Evolutionary conservation across 1,140 invertebrate genomes (phyloP).

Genomic region (Zaprionus davidi): DNA sequence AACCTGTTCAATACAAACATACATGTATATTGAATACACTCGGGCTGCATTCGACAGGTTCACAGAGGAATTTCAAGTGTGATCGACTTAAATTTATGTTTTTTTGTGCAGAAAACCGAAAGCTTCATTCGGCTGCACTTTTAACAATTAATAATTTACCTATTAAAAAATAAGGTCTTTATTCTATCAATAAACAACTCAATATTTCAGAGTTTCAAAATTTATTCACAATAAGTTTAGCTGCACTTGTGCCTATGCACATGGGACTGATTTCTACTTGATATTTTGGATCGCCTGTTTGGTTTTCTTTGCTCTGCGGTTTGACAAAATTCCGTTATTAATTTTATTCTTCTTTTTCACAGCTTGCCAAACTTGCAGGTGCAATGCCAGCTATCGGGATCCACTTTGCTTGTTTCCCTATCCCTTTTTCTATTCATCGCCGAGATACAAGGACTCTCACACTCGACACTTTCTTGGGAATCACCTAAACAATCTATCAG

Average conservation of each 20-base stretch:
- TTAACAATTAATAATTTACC: too few species aligned
- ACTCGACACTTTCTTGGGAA: slow-evolving; percentile 25
- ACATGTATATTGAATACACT: neutral
- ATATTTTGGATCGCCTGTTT: too few species aligned
- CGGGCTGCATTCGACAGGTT: neutral
- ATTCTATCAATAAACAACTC: too few species aligned
- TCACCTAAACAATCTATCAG: slow-evolving; percentile 60
- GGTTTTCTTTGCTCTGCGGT: too few species aligned
- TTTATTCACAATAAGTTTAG: too few species aligned
- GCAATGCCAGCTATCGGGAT: slow-evolving; percentile 56
- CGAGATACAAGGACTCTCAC: slow-evolving; percentile 25
- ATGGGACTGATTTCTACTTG: too few species aligned
- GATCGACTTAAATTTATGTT: neutral
- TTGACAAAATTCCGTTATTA: too few species aligned
- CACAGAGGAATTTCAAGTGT: neutral
- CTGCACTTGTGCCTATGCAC: too few species aligned
- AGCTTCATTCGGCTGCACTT: too few species aligned
- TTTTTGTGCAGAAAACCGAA: neutral
- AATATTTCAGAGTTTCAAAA: too few species aligned
- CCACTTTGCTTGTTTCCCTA: neutral
- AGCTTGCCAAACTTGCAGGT: slow-evolving; percentile 60
- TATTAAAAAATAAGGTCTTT: too few species aligned
- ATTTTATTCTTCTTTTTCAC: slow-evolving; percentile 24
- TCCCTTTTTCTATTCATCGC: neutral
- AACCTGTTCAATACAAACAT: neutral